phyloP scores from a whole-genome alignment of 2,888 invertebrate genomes.

The Agrypnus murinus region DNA sequence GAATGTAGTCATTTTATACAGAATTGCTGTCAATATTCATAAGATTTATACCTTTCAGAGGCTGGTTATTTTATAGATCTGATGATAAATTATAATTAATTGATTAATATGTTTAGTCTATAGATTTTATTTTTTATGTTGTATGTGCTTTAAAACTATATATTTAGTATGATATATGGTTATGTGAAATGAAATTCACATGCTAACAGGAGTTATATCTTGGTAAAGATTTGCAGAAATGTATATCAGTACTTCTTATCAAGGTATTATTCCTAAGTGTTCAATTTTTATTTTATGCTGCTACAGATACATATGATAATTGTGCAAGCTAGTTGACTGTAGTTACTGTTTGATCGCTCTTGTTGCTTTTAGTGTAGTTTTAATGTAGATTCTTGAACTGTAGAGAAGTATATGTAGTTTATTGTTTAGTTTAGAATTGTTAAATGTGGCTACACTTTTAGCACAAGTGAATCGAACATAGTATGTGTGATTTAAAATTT shows the following conservation, averaged over 20 bases:
- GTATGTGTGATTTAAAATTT: constrained; percentile 21
- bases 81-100: neutral
- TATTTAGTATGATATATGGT: neutral
- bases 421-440: neutral
- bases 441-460: neutral
- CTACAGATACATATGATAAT: no score
- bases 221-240: neutral
- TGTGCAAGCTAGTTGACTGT: no score
- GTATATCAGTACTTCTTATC: neutral
- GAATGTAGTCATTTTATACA: neutral
- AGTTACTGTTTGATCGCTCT: neutral
- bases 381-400: neutral
- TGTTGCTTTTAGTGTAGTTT: neutral
- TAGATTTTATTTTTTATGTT: constrained; percentile 5
- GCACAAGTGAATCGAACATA: neutral
- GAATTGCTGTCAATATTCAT: no score
- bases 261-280: neutral
- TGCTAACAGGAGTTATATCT: neutral
- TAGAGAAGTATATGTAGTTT: neutral
- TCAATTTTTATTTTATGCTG: neutral
- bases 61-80: constrained; percentile 19
- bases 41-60: constrained; percentile 2
- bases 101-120: no score
- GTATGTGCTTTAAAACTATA: constrained; percentile 13
- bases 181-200: neutral